phyloP scores from a whole-genome alignment of 2,113 vertebrate species.

The Chamaea fasciata region DNA sequence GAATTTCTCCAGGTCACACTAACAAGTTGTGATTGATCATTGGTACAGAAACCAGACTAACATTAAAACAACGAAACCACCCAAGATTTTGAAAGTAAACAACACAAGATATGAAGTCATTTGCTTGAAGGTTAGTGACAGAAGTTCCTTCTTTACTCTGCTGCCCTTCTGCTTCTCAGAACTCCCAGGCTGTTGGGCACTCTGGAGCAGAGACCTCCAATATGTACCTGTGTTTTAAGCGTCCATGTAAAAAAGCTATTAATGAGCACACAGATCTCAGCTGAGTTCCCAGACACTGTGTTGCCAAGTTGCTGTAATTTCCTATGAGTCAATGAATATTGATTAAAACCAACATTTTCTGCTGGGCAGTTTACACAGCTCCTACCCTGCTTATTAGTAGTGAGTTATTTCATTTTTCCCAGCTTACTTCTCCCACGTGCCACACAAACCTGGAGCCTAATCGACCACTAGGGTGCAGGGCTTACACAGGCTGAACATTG shows the following conservation, averaged over 20 bases:
- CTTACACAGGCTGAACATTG: not conserved
- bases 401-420: not conserved
- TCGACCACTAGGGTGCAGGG: fast-evolving
- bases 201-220: not conserved
- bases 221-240: not conserved
- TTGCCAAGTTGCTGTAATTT: not conserved
- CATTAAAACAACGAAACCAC: not conserved
- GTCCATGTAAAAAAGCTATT: not conserved
- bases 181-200: not conserved
- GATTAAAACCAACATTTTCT: not conserved
- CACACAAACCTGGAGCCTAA: not conserved
- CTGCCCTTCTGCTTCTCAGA: not conserved
- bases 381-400: not conserved
- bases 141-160: not conserved
- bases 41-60: not conserved
- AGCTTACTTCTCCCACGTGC: not conserved
- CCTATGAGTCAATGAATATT: not conserved
- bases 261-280: not conserved
- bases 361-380: not conserved
- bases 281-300: not conserved
- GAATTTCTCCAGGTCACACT: not conserved
- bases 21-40: not conserved
- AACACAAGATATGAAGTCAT: not conserved
- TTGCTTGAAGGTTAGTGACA: not conserved
- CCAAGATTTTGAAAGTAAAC: not conserved